Conservation (phyloP, 2,113 vertebrate genomes). For the Xenus cinereus region DNA sequence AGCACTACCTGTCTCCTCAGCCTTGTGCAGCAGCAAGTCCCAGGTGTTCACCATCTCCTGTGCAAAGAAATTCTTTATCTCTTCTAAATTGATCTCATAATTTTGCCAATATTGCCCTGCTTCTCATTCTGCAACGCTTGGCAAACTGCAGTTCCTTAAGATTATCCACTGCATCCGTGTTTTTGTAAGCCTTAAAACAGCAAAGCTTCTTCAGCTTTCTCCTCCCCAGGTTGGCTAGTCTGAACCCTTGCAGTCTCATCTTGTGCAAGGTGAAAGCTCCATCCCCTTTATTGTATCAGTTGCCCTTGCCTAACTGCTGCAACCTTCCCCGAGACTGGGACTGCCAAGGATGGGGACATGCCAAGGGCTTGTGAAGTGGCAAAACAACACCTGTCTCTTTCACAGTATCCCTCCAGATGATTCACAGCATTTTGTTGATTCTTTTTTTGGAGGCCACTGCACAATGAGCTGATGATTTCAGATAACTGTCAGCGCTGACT, state of each 20-base stretch:
- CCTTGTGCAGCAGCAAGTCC: neutral
- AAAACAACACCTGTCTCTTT: neutral
- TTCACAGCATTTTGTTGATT: neutral
- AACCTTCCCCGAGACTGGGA: rapidly evolving
- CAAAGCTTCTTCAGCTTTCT: neutral
- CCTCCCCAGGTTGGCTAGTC: neutral
- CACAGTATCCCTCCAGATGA: neutral
- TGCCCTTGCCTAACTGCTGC: neutral
- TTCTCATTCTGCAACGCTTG: neutral
- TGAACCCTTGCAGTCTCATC: neutral
- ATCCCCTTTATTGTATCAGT: neutral
- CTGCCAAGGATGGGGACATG: neutral
- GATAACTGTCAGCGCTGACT: neutral
- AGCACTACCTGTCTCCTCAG: neutral
- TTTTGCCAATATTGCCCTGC: neutral
- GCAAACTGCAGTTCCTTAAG: neutral
- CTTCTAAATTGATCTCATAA: neutral
- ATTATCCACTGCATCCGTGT: neutral
- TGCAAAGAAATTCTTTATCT: neutral
- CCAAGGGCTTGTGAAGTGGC: neutral
- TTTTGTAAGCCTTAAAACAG: neutral
- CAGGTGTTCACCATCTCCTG: neutral
- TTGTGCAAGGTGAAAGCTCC: neutral
- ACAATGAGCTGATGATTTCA: neutral
- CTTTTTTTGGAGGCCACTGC: neutral